Evolutionary conservation across 1,140 invertebrate genomes (phyloP).

Genomic region (Periplaneta americana): DNA sequence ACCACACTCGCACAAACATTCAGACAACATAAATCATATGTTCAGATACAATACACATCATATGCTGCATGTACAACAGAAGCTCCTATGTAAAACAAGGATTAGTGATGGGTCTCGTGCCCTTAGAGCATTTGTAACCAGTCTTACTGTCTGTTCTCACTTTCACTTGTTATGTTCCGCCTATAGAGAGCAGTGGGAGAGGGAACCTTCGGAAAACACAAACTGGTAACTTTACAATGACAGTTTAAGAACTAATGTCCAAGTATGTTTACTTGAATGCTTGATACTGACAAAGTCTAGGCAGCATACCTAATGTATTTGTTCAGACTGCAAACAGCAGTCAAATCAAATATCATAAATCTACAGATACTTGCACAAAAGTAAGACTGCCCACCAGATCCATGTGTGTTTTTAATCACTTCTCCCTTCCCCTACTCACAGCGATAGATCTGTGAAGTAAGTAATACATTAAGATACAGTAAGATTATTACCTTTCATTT

Average conservation of each 20-base stretch:
- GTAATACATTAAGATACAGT: not conserved
- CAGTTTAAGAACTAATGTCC: not conserved
- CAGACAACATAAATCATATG: not conserved
- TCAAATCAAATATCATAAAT: not conserved
- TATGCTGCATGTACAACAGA: not conserved
- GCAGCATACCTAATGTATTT: not conserved
- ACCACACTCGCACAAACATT: not conserved
- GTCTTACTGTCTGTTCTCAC: not conserved
- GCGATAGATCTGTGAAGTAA: not conserved
- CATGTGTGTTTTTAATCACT: not conserved
- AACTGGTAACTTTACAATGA: not conserved
- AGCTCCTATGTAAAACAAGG: not conserved
- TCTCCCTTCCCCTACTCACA: not conserved
- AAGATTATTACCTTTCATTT: slow-evolving; percentile 5
- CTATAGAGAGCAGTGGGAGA: not conserved
- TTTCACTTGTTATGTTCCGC: not conserved
- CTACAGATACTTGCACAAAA: no score
- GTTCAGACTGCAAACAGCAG: not conserved
- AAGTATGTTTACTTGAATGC: not conserved
- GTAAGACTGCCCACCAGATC: not conserved
- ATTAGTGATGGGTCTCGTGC: not conserved
- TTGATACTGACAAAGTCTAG: not conserved
- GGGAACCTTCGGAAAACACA: not conserved
- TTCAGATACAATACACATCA: not conserved
- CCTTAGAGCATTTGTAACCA: not conserved